Evolutionary conservation across 2,797 vertebrate species (phyloP), one percentile per base, ranked within the genome.

Genomic region (Gymnodraco acuticeps): DNA sequence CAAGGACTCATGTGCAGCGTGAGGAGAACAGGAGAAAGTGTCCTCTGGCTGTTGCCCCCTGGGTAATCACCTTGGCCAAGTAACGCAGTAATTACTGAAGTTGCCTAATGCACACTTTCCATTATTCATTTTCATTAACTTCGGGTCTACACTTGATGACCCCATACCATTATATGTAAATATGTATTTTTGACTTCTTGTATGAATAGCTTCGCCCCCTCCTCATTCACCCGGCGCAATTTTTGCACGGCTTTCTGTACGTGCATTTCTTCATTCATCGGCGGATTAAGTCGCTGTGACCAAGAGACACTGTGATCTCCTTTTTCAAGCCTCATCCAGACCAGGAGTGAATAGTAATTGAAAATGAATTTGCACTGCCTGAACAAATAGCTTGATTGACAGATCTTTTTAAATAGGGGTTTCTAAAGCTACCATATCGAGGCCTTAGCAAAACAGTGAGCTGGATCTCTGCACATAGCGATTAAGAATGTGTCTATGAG

Each of bases 311-410:
- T 86, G 52, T 81, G 79, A 86, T 87, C 92, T 83, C 56, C 77
- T 82, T 77, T 78, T 81, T 82, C 69, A 69, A 73, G 87, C 73
- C 82, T 91, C 66, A 73, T 86, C 79, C 88, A 60, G 88, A 82
- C 74, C 93, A 87, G 79, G 84, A 92, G 77, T 89, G 88, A 93
- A 92, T 86, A 85, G 81, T 94, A 94, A 92, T 93, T 92, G 85
- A 91, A 94, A 94, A 88, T 93, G 89, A 91, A 92, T 96, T 95
- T 93, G 91, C 86, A 87, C 93, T 86, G 83, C 80, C 88, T 89
- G 86, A 94, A 91, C 84, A 95, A 95, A 92, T 83, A 93, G 54
- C 84, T 82, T 91, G 89, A 90, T 86, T 89, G 90, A 87, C 91
- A 85, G 66, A 85, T 94, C 86, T 86, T 85, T 85, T 76, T 60